Evolutionary conservation across 2,797 vertebrate species (phyloP).

Genomic region (Liasis olivaceus): DNA sequence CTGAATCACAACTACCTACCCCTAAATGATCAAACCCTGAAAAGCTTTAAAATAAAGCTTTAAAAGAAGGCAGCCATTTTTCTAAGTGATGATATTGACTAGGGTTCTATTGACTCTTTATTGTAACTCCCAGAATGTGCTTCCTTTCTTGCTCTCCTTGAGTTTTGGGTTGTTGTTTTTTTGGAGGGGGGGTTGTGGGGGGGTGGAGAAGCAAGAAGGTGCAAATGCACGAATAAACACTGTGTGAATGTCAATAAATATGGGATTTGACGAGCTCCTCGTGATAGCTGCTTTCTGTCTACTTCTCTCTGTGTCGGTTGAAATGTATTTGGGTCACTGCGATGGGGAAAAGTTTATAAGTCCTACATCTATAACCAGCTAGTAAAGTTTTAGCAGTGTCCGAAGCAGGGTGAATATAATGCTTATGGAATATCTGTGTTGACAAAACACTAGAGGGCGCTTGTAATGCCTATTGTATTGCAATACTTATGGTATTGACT

Average conservation of each 20-base stretch:
- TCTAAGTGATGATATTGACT: not conserved
- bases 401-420: not conserved
- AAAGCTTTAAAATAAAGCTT: not conserved
- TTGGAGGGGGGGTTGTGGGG: not conserved
- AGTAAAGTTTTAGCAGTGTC: not conserved
- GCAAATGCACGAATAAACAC: not conserved
- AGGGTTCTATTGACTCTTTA: not conserved
- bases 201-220: not conserved
- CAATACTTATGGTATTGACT: not conserved
- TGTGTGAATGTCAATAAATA: not conserved
- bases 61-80: not conserved
- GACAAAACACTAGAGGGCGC: conserved; percentile 32
- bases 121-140: not conserved
- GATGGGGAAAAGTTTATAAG: too few species aligned
- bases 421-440: not conserved
- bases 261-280: not conserved
- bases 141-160: not conserved
- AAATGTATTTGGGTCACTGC: not conserved
- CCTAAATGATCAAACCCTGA: not conserved
- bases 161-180: not conserved
- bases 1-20: not conserved
- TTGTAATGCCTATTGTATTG: conserved; percentile 3
- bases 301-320: not conserved
- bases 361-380: not conserved
- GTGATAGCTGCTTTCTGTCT: not conserved